Evolutionary conservation across 1,140 invertebrate species (phyloP), one percentile per base, ranked within the genome.

Genomic region (Papilio polyxenes): DNA sequence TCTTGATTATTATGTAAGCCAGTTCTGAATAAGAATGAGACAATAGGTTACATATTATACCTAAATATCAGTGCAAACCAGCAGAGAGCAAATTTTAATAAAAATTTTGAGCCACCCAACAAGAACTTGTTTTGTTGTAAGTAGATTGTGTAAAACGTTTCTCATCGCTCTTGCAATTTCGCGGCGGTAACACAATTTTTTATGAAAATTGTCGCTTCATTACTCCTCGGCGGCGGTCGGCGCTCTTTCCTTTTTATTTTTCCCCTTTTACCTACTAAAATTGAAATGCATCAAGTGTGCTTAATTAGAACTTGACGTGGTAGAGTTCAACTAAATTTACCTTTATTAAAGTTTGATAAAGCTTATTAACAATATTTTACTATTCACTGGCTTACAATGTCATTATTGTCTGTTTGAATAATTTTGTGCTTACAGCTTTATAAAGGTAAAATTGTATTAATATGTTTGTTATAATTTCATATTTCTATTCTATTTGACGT

Each of bases 141-240:
- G 31, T 59, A 62, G 76, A 79, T 53, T 79, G 15, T 78, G 53
- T 79, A 79, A 79, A 79, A 79, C 62, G 76, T 79, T 62, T 79
- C 76, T 79, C 76, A 79, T 79, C 56, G 56, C 76, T 79, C 76
- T 79, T 62, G 56, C 76, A 79, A 79, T 79, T 79, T 79, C 76
- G 76, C 76, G 76, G 53, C 76, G 76, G 76, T 79, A 79, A 79
- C 76, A 79, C 76, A 79, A 79, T 79, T 79, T 79, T 79, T 79
- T 79, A 79, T 79, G 76, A 79, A 79, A 79, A 79, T 79, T 79
- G 76, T 56, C 76, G 76, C 76, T 79, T 79, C 76, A 79, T 79
- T 79, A 79, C 76, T 62, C 37, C 31, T 53, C 53, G 75, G 75
- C 49, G 53, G 76, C 53, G 53, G 51, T 44, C 76, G 76, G n/a